Evolutionary conservation across 2,888 invertebrate species (phyloP).

Genomic region (Drosophila austrosaltans): DNA sequence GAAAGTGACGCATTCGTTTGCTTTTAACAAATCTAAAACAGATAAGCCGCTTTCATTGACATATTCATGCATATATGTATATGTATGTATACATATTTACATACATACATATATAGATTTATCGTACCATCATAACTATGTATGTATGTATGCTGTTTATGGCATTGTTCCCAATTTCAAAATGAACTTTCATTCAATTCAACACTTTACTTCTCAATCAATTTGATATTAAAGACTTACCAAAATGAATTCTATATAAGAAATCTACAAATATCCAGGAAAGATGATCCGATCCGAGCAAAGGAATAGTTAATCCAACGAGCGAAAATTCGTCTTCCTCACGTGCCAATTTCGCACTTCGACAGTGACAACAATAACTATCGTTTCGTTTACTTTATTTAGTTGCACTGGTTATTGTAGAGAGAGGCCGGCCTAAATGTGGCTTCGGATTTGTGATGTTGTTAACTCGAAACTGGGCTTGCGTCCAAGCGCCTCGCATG

Average conservation of each 20-base stretch:
- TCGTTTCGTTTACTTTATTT: constrained; percentile 12
- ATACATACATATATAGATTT: too few species aligned
- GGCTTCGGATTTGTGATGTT: not conserved
- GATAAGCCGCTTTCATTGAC: constrained; percentile 13
- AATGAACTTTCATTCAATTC: constrained; percentile 29
- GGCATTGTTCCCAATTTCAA: not conserved
- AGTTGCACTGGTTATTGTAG: not conserved
- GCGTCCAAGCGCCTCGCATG: constrained; percentile 69
- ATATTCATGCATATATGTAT: not conserved
- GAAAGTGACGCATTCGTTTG: not conserved
- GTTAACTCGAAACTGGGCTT: constrained; percentile 22
- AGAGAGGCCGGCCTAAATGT: constrained; percentile 13
- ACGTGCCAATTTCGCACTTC: constrained; percentile 58
- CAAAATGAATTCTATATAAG: constrained; percentile 3
- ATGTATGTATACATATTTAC: too few species aligned
- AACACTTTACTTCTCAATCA: constrained; percentile 12
- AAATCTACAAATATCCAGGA: not conserved
- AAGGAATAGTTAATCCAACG: not conserved
- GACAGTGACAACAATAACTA: constrained; percentile 9
- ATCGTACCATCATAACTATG: not conserved
- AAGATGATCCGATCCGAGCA: not conserved
- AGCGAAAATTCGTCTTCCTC: constrained; percentile 41
- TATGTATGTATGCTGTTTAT: not conserved
- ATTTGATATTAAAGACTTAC: constrained; percentile 22
- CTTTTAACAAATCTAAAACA: not conserved